These are phyloP conservation scores for Leucania comma DNA, from an alignment of 2,888 invertebrate genomes.

Conservation along the genomic window DNA sequence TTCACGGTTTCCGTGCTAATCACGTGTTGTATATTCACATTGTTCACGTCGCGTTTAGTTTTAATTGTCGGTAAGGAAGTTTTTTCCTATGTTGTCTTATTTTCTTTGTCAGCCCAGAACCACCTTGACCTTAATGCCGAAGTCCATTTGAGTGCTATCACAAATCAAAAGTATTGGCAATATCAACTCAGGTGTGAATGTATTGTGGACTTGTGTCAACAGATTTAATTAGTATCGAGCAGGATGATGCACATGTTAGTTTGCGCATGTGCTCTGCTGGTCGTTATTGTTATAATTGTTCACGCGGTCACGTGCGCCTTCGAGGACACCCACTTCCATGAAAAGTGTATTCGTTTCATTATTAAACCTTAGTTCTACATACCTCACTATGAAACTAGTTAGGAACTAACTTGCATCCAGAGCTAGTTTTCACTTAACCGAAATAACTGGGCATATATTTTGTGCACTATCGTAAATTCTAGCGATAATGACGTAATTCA, in stretches of 20 bases:
- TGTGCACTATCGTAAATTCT: conserved; percentile 54
- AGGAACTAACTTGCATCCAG: conserved; percentile 34
- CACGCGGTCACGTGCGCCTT: conserved; percentile 75
- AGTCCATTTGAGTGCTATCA: conserved; percentile 26
- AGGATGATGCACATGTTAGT: conserved; percentile 61
- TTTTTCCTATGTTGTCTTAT: conserved; percentile 29
- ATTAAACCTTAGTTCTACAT: conserved; percentile 43
- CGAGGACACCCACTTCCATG: conserved; percentile 70
- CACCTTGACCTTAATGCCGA: conserved; percentile 42
- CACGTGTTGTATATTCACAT: conserved; percentile 36
- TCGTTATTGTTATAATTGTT: conserved; percentile 77
- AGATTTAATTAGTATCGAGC: conserved; percentile 54
- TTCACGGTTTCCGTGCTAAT: conserved; percentile 29
- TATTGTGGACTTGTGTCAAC: conserved; percentile 38
- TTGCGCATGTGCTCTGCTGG: conserved; percentile 43
- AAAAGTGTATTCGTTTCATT: conserved; percentile 48
- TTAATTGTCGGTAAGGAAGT: conserved; percentile 27
- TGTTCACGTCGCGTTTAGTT: conserved; percentile 25
- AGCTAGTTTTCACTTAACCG: conserved; percentile 48
- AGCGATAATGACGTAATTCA: conserved; percentile 57
- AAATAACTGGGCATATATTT: conserved; percentile 48
- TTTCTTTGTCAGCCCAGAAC: conserved; percentile 30
- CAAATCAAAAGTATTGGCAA: conserved; percentile 33
- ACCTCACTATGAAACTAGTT: conserved; percentile 44
- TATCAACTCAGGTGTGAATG: conserved; percentile 21